A percentile compares a stretch with the other conserved stretches of the same genome.
phyloP scores from a whole-genome alignment of 2,888 invertebrate species.

The Pristionchus exspectatus region DNA sequence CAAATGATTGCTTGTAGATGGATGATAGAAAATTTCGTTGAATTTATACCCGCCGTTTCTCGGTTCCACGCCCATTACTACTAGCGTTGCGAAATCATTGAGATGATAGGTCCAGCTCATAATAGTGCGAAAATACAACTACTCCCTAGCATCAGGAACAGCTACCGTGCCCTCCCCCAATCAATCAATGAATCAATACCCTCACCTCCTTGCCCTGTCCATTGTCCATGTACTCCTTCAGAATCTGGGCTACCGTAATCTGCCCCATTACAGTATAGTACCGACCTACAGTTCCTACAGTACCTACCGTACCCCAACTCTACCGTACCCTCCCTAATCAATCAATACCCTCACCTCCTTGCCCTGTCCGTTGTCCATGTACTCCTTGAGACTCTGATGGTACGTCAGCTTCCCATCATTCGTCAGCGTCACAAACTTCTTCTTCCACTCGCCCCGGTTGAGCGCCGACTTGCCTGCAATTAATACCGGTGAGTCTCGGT shows the following conservation, averaged over 20 bases:
- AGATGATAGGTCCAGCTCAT: no score
- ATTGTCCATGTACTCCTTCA: slow-evolving; percentile 97
- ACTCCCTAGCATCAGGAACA: no score
- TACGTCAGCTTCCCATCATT: slow-evolving; percentile 96
- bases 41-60: no score
- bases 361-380: slow-evolving; percentile 93
- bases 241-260: slow-evolving; percentile 85
- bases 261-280: no score
- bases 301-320: no score
- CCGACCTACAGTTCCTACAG: no score
- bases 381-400: slow-evolving; percentile 96
- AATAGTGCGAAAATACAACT: no score
- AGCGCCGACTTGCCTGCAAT: slow-evolving; percentile 64
- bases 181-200: neutral
- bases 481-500: neutral
- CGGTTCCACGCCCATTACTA: no score
- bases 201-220: slow-evolving; percentile 92
- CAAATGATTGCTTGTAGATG: no score
- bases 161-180: no score
- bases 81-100: no score
- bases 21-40: no score
- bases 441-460: slow-evolving; percentile 93
- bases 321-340: neutral
- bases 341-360: slow-evolving; percentile 85
- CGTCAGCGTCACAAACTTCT: slow-evolving; percentile 96